Conservation (phyloP, 2,113 vertebrate species). For the Ammodramus savannarum region DNA sequence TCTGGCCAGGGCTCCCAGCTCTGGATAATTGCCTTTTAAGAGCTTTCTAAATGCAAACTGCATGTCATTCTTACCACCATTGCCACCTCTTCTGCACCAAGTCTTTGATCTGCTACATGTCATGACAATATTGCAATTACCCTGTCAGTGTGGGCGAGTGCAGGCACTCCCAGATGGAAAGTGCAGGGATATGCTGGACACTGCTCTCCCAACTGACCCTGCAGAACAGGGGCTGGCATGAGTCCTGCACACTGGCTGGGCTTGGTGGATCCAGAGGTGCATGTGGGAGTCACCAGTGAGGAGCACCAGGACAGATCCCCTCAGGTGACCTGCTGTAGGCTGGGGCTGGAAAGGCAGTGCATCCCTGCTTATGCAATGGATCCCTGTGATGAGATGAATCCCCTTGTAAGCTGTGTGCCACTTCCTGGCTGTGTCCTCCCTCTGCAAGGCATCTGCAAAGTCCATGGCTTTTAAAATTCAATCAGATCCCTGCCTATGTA, state of each 20-base stretch:
- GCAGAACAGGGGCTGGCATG: fast-evolving
- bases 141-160: background rate
- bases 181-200: background rate
- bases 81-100: constrained; percentile 45
- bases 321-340: background rate
- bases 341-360: background rate
- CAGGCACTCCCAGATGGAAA: background rate
- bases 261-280: background rate
- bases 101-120: constrained; percentile 53
- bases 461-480: background rate
- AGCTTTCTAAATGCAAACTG: constrained; percentile 65
- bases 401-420: background rate
- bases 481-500: fast-evolving
- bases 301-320: fast-evolving
- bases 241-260: background rate
- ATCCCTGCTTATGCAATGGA: background rate
- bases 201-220: fast-evolving
- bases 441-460: background rate
- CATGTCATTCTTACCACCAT: constrained; percentile 26
- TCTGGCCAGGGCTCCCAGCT: constrained; percentile 18
- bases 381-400: background rate
- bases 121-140: constrained; percentile 66
- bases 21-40: constrained; percentile 62
- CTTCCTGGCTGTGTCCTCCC: background rate
- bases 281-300: background rate